A percentile compares a stretch with the other conserved stretches of the same genome.
phyloP scores from a whole-genome alignment of 2,113 vertebrate species.

The Tiliqua scincoides region DNA sequence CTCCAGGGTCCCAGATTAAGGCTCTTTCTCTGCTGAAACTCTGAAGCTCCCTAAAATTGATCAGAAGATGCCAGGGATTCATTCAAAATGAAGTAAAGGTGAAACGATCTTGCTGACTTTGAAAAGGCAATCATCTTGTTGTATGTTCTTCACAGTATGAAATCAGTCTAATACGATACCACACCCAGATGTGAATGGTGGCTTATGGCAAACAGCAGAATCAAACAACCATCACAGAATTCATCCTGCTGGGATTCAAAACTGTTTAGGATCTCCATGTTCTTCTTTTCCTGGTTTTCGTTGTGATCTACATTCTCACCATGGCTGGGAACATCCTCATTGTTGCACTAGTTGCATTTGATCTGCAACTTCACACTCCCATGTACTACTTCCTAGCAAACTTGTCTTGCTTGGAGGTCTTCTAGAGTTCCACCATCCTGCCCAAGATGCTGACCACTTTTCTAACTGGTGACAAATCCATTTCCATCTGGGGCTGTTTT shows the following conservation, averaged over 20 bases:
- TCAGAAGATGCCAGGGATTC: too few species aligned
- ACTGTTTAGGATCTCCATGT: constrained; percentile 6
- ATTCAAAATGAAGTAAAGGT: too few species aligned
- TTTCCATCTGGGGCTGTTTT: neutral
- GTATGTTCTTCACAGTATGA: neutral
- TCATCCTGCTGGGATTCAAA: constrained; percentile 61
- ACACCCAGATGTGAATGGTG: neutral
- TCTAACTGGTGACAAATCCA: neutral
- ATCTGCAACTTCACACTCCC: constrained; percentile 53
- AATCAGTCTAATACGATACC: neutral
- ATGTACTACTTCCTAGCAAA: constrained; percentile 53
- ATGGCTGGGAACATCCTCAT: constrained; percentile 36
- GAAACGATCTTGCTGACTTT: neutral
- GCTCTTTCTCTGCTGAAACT: too few species aligned
- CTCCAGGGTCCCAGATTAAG: too few species aligned
- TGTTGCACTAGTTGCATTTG: constrained; percentile 29
- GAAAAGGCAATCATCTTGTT: neutral
- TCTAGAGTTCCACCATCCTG: constrained; percentile 1
- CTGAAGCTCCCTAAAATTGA: too few species aligned
- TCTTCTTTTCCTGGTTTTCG: constrained; percentile 50
- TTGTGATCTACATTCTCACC: constrained; percentile 32
- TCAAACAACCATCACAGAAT: constrained; percentile 43
- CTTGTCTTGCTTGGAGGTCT: neutral
- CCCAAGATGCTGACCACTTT: neutral
- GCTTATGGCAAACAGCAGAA: constrained; percentile 18